phyloP scores from a whole-genome alignment of 2,113 vertebrate genomes.

The Hippocampus abdominalis region DNA sequence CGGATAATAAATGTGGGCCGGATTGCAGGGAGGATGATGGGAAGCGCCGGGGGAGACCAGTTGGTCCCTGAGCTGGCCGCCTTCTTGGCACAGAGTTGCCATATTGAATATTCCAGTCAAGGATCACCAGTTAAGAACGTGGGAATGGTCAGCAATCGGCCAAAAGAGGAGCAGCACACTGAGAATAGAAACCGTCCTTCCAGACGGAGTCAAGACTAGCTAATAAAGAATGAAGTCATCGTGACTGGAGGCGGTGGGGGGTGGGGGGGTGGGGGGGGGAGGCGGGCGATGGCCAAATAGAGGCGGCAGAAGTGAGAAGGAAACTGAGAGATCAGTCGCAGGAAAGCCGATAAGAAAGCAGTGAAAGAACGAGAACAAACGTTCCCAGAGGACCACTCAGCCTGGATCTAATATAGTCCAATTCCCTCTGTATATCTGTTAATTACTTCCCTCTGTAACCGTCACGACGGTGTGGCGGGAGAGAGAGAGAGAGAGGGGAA shows the following conservation, averaged over 20 bases:
- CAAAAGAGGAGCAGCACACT: slow-evolving; percentile 12
- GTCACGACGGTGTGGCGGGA: slow-evolving; percentile 1
- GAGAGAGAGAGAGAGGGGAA: not conserved
- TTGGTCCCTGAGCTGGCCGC: not conserved
- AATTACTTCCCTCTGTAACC: slow-evolving; percentile 63
- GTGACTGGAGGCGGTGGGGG: slow-evolving; percentile 31
- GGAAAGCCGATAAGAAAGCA: not conserved
- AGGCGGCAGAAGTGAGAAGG: slow-evolving; percentile 12
- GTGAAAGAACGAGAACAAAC: slow-evolving; percentile 60
- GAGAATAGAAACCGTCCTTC: slow-evolving; percentile 45
- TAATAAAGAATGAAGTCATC: slow-evolving; percentile 68
- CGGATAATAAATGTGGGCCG: slow-evolving; percentile 2
- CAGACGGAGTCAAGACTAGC: slow-evolving; percentile 47
- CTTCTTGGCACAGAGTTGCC: not conserved
- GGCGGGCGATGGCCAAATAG: slow-evolving; percentile 4
- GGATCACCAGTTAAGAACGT: not conserved
- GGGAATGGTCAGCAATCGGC: not conserved
- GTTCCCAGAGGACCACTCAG: slow-evolving; percentile 56
- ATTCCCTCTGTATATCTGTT: slow-evolving; percentile 64
- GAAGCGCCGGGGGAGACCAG: not conserved
- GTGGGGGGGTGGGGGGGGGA: slow-evolving; percentile 30
- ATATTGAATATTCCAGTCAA: slow-evolving; percentile 1
- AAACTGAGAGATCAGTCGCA: slow-evolving; percentile 3
- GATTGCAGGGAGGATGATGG: slow-evolving; percentile 1
- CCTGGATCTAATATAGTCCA: slow-evolving; percentile 64